Percentiles rank a stretch among this genome's conserved stretches.
Evolutionary conservation across 2,797 vertebrate genomes (phyloP).

Genomic region (Brachyrhaphis roseni): DNA sequence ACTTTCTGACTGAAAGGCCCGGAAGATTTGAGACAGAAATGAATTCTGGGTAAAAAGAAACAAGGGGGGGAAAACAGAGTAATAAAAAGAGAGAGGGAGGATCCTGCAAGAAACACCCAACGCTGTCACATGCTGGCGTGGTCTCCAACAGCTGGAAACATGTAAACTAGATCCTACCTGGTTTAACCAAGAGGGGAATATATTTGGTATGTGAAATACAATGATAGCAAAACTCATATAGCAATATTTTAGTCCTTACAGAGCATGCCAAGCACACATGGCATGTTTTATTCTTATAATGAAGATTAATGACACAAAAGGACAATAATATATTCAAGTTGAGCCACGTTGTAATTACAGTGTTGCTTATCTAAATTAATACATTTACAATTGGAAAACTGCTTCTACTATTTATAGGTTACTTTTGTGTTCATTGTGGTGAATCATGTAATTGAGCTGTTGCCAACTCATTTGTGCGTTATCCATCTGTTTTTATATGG

Average conservation of each 20-base stretch:
- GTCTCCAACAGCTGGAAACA: not conserved
- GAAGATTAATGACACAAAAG: not conserved
- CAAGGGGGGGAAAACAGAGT: not conserved
- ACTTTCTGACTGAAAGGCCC: not conserved
- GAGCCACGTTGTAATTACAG: not conserved
- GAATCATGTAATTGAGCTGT: not conserved
- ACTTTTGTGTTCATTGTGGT: not conserved
- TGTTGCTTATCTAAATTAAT: not conserved
- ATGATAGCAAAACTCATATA: not conserved
- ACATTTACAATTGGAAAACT: not conserved
- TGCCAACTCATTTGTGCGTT: not conserved
- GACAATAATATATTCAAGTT: not conserved
- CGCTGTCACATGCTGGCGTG: not conserved
- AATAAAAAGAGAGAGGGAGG: not conserved
- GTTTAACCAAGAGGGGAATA: not conserved
- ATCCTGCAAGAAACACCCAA: not conserved
- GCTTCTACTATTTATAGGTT: not conserved
- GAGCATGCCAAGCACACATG: not conserved
- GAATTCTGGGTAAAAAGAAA: not conserved
- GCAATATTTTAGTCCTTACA: not conserved
- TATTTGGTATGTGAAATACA: not conserved
- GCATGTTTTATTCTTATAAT: not conserved
- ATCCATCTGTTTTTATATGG: not conserved
- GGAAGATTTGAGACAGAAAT: slow-evolving; percentile 33
- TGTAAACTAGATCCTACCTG: not conserved